Base-by-base conservation (phyloP, 2,113 vertebrate species). In the Barbus barbus region DNA sequence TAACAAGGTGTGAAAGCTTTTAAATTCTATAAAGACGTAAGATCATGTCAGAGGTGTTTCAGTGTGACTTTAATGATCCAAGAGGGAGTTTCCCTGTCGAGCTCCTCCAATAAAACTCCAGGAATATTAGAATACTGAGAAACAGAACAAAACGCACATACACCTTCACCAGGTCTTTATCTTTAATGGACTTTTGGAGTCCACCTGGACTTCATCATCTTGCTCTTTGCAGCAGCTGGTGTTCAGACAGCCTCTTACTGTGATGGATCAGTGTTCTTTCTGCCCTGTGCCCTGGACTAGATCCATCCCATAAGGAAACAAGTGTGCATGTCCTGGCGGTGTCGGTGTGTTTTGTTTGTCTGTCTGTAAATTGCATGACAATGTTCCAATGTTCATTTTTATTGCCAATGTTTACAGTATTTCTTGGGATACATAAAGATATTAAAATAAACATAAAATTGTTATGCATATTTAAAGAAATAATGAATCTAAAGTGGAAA, bases 151-250 rank as follows among this genome's bases (percentile, higher is more conserved):
- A 31, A 63, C 28, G 31, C 24, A 81, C 44, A 85, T 75, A 81
- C 72, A 58, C 69, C 76, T 53, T 63, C 79, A 63, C 53, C 75
- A 79, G 44, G 82, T 60, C 56, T 84, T 81, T 56, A 84, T 84
- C 78, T 87, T 79, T 85, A 83, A 87, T 85, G 83, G 84, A 85
- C 83, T 51, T 79, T 78, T 82, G 56, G 58, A 16, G 44, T 79
- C 92, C 93, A 95, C 93, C 93, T 95, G 94, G 93, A 93, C 88
- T 86, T 89, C 90, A 95, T 95, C 93, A 94, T 84, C 83, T 83
- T 12, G 2, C 80, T 82, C 63, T 44, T 41, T 83, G 61, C 73
- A 85, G 86, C 86, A 85, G 83, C 86, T 85, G 67, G 77, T 86
- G 36, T 82, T 90, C 91, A 87, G 93, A 95, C 91, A 93, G 92